A percentile compares a stretch with the other conserved stretches of the same genome.
Evolutionary conservation across 2,797 vertebrate species (phyloP).

Genomic region (Cossypha polioptera): DNA sequence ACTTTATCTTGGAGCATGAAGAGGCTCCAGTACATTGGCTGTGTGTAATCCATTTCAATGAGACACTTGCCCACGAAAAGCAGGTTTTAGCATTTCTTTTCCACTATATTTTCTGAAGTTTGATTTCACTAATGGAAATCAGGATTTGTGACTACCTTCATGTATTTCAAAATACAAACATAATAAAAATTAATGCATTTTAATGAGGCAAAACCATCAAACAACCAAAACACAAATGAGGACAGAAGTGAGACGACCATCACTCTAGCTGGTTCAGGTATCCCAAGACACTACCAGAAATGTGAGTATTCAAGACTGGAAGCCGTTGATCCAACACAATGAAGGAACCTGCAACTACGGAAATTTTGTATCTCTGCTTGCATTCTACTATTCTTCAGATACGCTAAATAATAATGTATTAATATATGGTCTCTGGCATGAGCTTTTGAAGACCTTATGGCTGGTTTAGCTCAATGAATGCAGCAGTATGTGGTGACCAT

Average conservation of each 20-base stretch:
- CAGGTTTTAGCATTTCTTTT: neutral
- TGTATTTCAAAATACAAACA: neutral
- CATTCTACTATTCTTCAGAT: neutral
- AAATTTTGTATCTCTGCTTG: neutral
- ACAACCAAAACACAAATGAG: neutral
- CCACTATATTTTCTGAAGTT: neutral
- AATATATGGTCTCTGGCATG: neutral
- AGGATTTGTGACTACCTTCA: neutral
- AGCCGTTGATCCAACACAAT: neutral
- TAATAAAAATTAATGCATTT: neutral
- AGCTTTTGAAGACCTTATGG: neutral
- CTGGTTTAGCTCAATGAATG: neutral
- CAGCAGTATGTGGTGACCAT: accelerated
- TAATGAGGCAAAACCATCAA: neutral
- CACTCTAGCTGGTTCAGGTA: neutral
- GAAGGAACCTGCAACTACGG: accelerated
- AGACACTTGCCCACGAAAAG: neutral
- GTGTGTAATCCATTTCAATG: neutral
- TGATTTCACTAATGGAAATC: neutral
- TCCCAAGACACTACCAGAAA: neutral
- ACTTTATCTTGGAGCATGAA: neutral
- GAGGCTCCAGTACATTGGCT: neutral
- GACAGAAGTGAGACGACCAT: neutral
- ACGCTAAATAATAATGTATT: neutral
- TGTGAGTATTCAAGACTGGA: neutral